These are phyloP conservation scores for Bos javanicus DNA, from an alignment of 2,113 vertebrate species.

Conservation along the genomic window DNA sequence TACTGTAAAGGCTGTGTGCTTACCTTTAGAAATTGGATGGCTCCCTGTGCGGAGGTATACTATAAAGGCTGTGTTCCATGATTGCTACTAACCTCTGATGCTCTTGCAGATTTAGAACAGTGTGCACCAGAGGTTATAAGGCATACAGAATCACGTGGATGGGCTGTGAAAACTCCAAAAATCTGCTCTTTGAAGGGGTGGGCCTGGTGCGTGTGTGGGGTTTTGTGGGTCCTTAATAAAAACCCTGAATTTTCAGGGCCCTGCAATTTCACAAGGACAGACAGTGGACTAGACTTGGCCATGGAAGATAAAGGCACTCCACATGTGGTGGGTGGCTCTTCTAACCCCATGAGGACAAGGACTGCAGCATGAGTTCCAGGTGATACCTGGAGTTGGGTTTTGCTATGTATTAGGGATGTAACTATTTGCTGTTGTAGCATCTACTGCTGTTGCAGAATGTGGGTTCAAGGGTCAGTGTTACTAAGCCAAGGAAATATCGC, in stretches of 20 bases:
- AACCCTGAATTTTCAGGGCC: background rate
- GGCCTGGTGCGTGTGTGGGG: background rate
- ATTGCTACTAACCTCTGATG: background rate
- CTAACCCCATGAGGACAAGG: background rate
- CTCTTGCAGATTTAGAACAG: background rate
- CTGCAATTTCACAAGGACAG: background rate
- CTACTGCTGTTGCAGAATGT: background rate
- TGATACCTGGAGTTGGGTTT: background rate
- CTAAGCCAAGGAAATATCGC: background rate
- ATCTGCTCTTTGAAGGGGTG: background rate
- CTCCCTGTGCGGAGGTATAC: background rate
- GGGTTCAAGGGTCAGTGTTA: background rate
- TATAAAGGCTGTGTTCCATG: background rate
- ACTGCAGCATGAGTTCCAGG: background rate
- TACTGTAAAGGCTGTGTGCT: background rate
- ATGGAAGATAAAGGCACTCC: background rate
- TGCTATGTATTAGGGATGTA: background rate
- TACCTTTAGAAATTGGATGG: background rate
- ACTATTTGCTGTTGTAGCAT: background rate
- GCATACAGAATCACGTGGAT: background rate
- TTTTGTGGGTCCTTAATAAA: background rate
- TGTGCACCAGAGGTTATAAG: background rate
- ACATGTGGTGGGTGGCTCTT: background rate
- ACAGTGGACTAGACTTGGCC: background rate
- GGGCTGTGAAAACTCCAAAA: background rate